Evolutionary conservation across 2,888 invertebrate genomes (phyloP).

Genomic region (Carcina quercana): DNA sequence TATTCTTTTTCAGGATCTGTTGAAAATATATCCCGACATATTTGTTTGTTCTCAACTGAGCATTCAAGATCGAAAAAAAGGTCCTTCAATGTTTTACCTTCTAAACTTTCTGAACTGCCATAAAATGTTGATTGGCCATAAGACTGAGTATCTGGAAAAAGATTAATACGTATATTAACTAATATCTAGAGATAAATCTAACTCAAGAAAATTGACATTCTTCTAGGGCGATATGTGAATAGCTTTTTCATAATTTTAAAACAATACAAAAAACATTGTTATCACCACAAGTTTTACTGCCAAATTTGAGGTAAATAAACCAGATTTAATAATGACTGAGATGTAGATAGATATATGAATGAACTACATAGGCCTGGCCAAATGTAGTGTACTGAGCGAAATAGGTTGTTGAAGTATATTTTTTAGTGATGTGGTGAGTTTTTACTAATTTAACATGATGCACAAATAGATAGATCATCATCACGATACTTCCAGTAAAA

Average conservation of each 20-base stretch:
- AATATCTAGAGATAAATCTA: background rate
- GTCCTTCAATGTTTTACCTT: conserved; percentile 62
- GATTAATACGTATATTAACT: background rate
- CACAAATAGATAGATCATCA: too few relatives aligned
- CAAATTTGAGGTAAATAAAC: too few relatives aligned
- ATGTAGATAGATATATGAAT: too few relatives aligned
- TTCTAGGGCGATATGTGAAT: background rate
- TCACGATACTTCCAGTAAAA: too few relatives aligned
- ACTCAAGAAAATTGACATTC: background rate
- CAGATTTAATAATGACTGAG: too few relatives aligned
- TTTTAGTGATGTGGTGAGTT: too few relatives aligned
- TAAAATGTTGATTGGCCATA: conserved; percentile 79
- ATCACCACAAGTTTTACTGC: background rate
- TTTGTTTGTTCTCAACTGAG: conserved; percentile 85
- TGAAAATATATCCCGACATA: conserved; percentile 88
- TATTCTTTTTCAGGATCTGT: conserved; percentile 78
- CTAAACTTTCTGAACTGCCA: conserved; percentile 57
- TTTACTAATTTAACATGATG: too few relatives aligned
- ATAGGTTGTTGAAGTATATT: too few relatives aligned
- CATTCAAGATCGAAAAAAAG: conserved; percentile 93
- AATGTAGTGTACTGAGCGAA: too few relatives aligned
- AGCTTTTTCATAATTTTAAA: background rate
- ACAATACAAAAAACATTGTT: background rate
- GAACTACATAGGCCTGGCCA: too few relatives aligned
- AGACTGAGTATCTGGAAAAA: conserved; percentile 48